Base-by-base conservation (phyloP, 53 echinoderm and acorn worm species). In the Luidia sarsii region DNA sequence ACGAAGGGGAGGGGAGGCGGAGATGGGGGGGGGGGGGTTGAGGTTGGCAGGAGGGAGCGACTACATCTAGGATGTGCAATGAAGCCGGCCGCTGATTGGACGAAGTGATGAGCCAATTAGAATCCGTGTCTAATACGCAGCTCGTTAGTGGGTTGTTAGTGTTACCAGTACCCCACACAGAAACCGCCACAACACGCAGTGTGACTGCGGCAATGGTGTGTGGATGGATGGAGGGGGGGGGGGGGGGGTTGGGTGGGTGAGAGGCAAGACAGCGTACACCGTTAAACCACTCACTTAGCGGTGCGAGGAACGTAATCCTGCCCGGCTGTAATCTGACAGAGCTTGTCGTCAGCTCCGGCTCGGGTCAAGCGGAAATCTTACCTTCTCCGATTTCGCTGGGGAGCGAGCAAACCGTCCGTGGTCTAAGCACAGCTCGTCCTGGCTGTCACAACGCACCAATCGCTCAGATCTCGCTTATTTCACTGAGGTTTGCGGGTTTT, bases 81-180 rank as follows among this genome's bases (percentile, higher is more conserved):
- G 61, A 21, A 77, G 68, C 39, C 57, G 41, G 36, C 18, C 24
- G 37, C 68, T 82, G 82, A 82, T 82, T 82, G 82, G 82, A 51
- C 69, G 82, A 82, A 21, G 70, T 77, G 60, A 61, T 37, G 28
- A 60, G 39, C 77, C 77, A 77, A 77, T 77, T 77, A 77, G 77
- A 77, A 77, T 43, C 60, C 60, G 32, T 61, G 77, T 77, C 77
- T 77, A 57, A 77, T 77, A 77, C 77, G 61, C 43, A 28, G 45
- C 77, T 77, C 77, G 77, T 77, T 77, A 77, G 77, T 61, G 60
- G 61, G 77, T 77, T 77, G 77, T 60, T 60, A 77, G 77, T 77
- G 77, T 77, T 77, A 77, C 77, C 45, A 77, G 24, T 21, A 41
- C 25, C 67, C 18, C 45, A 8, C 24, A 20, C 32, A 24, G 33